phyloP scores from a whole-genome alignment of 2,797 vertebrate genomes.

The Telmatherina bonti region DNA sequence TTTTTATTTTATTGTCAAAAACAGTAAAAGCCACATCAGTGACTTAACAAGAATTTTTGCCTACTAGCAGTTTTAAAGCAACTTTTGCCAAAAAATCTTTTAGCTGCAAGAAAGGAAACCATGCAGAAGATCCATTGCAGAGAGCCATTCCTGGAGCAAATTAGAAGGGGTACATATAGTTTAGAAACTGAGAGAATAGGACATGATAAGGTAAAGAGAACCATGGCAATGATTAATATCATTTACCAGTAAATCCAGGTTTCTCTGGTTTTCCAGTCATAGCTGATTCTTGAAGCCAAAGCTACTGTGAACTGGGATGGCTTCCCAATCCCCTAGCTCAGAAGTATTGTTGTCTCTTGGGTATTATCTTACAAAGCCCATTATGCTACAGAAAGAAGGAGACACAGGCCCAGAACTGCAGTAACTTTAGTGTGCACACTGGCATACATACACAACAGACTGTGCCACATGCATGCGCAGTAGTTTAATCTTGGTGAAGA shows the following conservation, averaged over 20 bases:
- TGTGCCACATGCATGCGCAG: slow-evolving; percentile 37
- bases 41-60: not conserved
- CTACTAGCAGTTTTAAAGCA: no score
- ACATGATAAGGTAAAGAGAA: slow-evolving; percentile 55
- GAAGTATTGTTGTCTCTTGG: slow-evolving; percentile 79
- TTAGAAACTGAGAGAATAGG: slow-evolving; percentile 45
- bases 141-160: no score
- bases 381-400: slow-evolving; percentile 78
- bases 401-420: slow-evolving; percentile 57
- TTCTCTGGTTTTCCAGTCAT: slow-evolving; percentile 70
- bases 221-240: slow-evolving; percentile 67
- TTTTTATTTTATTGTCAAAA: slow-evolving; percentile 4
- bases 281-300: slow-evolving; percentile 63
- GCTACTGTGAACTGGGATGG: slow-evolving; percentile 72
- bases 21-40: not conserved
- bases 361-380: slow-evolving; percentile 86
- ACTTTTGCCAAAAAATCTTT: no score
- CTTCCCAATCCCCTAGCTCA: slow-evolving; percentile 76
- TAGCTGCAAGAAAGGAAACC: no score
- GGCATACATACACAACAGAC: slow-evolving; percentile 38
- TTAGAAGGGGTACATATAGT: slow-evolving; percentile 31
- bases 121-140: no score
- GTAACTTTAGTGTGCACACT: slow-evolving; percentile 43
- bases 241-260: slow-evolving; percentile 73
- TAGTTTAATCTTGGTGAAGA: slow-evolving; percentile 81